Evolutionary conservation across 2,113 vertebrate genomes (phyloP), one percentile per base, ranked within the genome.

Genomic region (Morphnarchus princeps): DNA sequence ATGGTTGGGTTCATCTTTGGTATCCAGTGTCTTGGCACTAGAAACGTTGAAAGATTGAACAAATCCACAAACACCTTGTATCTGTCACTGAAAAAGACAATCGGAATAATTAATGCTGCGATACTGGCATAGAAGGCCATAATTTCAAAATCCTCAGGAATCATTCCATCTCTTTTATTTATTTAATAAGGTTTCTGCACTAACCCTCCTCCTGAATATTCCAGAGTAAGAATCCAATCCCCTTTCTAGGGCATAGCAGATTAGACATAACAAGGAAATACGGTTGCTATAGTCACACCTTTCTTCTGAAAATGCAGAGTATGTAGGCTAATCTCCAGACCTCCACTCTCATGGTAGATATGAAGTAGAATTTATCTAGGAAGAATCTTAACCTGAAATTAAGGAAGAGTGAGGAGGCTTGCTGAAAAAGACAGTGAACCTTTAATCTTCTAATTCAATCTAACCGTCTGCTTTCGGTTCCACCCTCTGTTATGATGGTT

Each of bases 61-160:
- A 99, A 98, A 93, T 99, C 99, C 97, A 99, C 99, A 78, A 99
- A 99, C 25, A 99, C 99, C 91, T 99, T 99, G 98, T 99, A 99
- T 83, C 99, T 99, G 97, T 99, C 99, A 93, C 99, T 99, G 97
- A 36, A 95, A 96, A 87, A 90, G 62, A 90, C 31, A 96, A 82
- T 93, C 3, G 7, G n/a, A 97, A 80, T 19, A 77, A 52, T 79
- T 55, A 58, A 34, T 69, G 11, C 14, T 34, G 29, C 1, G 3
- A 12, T 78, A 24, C 9, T 13, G 9, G 34, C 49, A 14, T 9
- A 29, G 36, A 43, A 38, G 11, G 20, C 9, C 12, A 1, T 50
- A 31, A 47, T n/a, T 82, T 78, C 32, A 66, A 80, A 62, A 74
- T 45, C 32, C 28, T 66, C 13, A 58, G 22, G 45, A 81, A 43